Evolutionary conservation across 2,888 invertebrate species (phyloP).

Genomic region (Hypselothyrea guttata): DNA sequence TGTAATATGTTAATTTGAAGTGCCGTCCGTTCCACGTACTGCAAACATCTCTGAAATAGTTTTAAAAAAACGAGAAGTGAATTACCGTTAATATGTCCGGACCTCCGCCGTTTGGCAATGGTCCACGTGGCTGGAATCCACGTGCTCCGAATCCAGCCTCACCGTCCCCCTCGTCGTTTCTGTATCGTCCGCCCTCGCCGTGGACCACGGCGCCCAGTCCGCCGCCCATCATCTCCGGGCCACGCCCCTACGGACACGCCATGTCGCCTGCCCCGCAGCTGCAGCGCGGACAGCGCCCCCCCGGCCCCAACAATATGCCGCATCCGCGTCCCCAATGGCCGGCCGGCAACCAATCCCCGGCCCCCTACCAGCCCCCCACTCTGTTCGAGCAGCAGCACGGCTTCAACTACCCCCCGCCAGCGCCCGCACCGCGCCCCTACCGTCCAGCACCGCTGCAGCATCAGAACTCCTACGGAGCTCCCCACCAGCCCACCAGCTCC

Average conservation of each 20-base stretch:
- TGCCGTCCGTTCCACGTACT: slow-evolving; percentile 21
- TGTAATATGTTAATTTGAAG: slow-evolving; percentile 66
- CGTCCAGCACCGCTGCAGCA: slow-evolving; percentile 80
- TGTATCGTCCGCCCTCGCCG: slow-evolving; percentile 89
- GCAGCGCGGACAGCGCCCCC: slow-evolving; percentile 82
- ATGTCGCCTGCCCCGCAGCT: slow-evolving; percentile 83
- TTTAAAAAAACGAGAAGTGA: no score
- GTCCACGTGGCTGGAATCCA: slow-evolving; percentile 82
- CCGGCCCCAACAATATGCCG: slow-evolving; percentile 83
- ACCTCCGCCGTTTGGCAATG: slow-evolving; percentile 78
- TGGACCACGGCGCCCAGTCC: slow-evolving; percentile 87
- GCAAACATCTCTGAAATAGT: no score
- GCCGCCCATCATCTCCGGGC: slow-evolving; percentile 87
- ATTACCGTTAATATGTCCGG: no score
- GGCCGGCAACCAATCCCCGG: slow-evolving; percentile 80
- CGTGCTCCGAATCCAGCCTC: slow-evolving; percentile 78
- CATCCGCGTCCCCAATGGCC: slow-evolving; percentile 88
- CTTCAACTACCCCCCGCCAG: slow-evolving; percentile 41
- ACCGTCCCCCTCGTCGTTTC: slow-evolving; percentile 85
- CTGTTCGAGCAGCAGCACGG: slow-evolving; percentile 47
- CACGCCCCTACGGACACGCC: slow-evolving; percentile 82
- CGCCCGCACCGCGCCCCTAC: slow-evolving; percentile 82
- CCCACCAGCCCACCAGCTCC: slow-evolving; percentile 75
- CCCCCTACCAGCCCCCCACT: slow-evolving; percentile 79
- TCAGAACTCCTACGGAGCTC: slow-evolving; percentile 78